Base-by-base conservation (phyloP, 1,140 invertebrate species). In the Zophobas morio region DNA sequence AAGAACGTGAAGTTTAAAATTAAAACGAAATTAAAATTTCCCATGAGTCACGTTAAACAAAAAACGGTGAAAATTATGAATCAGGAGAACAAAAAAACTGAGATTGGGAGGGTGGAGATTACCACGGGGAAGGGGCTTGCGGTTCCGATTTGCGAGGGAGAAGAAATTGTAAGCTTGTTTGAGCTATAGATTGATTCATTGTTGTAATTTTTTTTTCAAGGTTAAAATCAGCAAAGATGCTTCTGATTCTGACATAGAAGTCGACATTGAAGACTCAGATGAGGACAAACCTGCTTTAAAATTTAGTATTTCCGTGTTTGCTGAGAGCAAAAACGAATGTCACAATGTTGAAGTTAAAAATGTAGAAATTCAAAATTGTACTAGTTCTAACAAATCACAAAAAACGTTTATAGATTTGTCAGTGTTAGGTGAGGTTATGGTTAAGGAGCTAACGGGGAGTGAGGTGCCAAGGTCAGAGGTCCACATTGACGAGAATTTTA, bases 201-300 rank as follows among this genome's bases (percentile, higher is more conserved):
- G n/a, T n/a, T n/a, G n/a, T n/a, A n/a, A n/a, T n/a, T n/a, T n/a
- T n/a, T n/a, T n/a, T n/a, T n/a, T 82, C 71, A 42, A 82, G 81
- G 76, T 82, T 4, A 82, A 79, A 72, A 79, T 82, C n/a, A 73
- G 57, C 33, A 76, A 87, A 63, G 88, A 88, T 1, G 88, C 89
- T 49, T 87, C 87, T 70, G 89, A 90, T 73, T 88, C 87, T 81
- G 90, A 91, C 77, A 85, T 89, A 81, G 89, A 90, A 74, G 87
- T 91, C 76, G 90, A 90, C 80, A 83, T 90, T 80, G 89, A 89
- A 81, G 88, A 89, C 82, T 87, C 87, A 70, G 86, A 82, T 78
- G 87, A 88, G 66, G 53, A 56, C 63, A 80, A 81, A 75, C 4
- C 47, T 8, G 74, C 20, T 20, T 20, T 20, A 20, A 20, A 74